phyloP scores from a whole-genome alignment of 1,140 invertebrate genomes.

The Hormaphis cornu region DNA sequence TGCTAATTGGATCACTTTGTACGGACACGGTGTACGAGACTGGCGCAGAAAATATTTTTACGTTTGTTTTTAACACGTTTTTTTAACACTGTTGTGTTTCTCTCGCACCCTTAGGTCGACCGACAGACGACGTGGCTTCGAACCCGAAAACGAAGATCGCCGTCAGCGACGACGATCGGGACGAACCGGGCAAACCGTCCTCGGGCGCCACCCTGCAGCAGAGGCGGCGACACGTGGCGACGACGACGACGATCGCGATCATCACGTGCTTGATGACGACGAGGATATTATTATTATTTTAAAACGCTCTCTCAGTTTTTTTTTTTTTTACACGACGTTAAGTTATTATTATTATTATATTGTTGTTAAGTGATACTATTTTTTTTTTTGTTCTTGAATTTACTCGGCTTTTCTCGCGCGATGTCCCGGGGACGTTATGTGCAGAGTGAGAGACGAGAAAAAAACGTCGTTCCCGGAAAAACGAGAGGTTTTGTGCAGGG shows the following conservation, averaged over 20 bases:
- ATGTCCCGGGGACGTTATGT: too few relatives aligned
- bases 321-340: not conserved
- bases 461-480: not conserved
- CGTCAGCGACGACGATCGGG: not conserved
- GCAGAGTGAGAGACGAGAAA: too few relatives aligned
- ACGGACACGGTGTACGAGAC: too few relatives aligned
- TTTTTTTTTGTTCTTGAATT: slow-evolving; percentile 21
- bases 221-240: too few relatives aligned
- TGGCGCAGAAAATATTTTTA: too few relatives aligned
- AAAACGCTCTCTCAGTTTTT: too few relatives aligned
- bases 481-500: not conserved
- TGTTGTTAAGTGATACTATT: slow-evolving; percentile 13
- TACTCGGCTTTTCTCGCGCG: slow-evolving; percentile 12
- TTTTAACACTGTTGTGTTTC: not conserved
- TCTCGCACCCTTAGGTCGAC: not conserved
- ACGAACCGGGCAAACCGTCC: not conserved
- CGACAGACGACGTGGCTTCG: not conserved
- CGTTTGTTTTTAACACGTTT: not conserved
- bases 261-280: not conserved
- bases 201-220: too few relatives aligned
- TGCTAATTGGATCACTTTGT: too few relatives aligned
- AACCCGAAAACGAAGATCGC: not conserved
- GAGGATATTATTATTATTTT: slow-evolving; percentile 18
- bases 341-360: slow-evolving; percentile 15
- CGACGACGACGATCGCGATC: not conserved